phyloP scores from a whole-genome alignment of 1,140 invertebrate species.

The Solen grandis region DNA sequence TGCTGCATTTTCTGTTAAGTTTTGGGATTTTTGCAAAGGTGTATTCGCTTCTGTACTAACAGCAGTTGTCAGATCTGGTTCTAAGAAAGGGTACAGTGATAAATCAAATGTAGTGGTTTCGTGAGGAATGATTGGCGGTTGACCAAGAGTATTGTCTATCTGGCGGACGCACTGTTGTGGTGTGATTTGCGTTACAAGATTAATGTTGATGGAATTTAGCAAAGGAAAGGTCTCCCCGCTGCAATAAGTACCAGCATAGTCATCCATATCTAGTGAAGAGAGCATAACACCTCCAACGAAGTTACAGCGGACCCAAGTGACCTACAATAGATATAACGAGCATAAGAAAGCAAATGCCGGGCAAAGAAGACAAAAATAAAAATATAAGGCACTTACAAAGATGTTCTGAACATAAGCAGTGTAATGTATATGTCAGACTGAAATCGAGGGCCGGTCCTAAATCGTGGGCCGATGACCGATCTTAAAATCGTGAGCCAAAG shows the following conservation, averaged over 20 bases:
- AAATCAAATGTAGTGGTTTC: not conserved
- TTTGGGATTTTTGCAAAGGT: no score
- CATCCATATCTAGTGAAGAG: conserved; percentile 51
- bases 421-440: no score
- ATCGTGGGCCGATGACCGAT: no score
- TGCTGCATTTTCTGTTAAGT: no score
- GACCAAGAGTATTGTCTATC: not conserved
- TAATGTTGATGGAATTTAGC: conserved; percentile 30
- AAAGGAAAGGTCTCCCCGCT: conserved; percentile 31
- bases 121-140: not conserved
- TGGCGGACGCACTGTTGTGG: not conserved
- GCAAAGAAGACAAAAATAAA: no score
- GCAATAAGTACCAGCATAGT: conserved; percentile 39
- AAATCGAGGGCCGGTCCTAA: no score
- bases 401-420: no score
- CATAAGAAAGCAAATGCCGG: no score
- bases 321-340: not conserved
- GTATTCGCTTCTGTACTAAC: no score
- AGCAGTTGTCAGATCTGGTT: not conserved
- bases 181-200: conserved; percentile 18
- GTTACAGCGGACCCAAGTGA: conserved; percentile 44
- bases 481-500: no score
- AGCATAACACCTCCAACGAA: conserved; percentile 43
- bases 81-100: not conserved
- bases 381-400: no score